Evolutionary conservation across 2,888 invertebrate genomes (phyloP).

Genomic region (Diaprepes abbreviatus): DNA sequence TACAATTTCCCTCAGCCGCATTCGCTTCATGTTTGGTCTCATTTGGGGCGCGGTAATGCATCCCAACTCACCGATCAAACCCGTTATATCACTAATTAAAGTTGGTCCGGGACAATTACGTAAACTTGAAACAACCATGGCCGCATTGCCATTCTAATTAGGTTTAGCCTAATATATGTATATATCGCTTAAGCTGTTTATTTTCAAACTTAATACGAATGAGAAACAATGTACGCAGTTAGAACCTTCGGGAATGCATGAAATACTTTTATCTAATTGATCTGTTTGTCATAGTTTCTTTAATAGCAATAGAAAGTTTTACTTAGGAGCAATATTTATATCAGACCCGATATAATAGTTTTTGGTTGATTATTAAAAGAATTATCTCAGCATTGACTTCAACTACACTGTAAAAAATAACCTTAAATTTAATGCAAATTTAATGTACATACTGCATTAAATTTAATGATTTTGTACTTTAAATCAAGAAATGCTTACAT

Average conservation of each 20-base stretch:
- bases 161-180: conserved; percentile 34
- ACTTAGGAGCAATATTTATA: too few relatives aligned
- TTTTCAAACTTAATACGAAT: conserved; percentile 34
- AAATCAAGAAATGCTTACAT: too few relatives aligned
- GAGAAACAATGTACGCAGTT: conserved; percentile 18
- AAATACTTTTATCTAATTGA: conserved; percentile 38
- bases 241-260: conserved; percentile 18
- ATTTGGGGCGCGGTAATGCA: conserved; percentile 34
- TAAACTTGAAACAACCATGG: conserved; percentile 40
- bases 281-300: too few relatives aligned
- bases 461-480: too few relatives aligned
- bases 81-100: conserved; percentile 44
- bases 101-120: conserved; percentile 38
- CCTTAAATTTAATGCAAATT: too few relatives aligned
- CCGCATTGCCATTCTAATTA: conserved; percentile 46
- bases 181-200: conserved; percentile 39
- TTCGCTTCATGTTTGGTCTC: conserved; percentile 30
- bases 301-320: too few relatives aligned
- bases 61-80: conserved; percentile 42
- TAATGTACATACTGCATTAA: too few relatives aligned
- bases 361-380: too few relatives aligned
- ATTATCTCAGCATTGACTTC: too few relatives aligned
- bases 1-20: conserved; percentile 10
- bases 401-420: too few relatives aligned
- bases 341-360: too few relatives aligned